phyloP scores from a whole-genome alignment of 2,797 vertebrate species.

The Tenualosa ilisha region DNA sequence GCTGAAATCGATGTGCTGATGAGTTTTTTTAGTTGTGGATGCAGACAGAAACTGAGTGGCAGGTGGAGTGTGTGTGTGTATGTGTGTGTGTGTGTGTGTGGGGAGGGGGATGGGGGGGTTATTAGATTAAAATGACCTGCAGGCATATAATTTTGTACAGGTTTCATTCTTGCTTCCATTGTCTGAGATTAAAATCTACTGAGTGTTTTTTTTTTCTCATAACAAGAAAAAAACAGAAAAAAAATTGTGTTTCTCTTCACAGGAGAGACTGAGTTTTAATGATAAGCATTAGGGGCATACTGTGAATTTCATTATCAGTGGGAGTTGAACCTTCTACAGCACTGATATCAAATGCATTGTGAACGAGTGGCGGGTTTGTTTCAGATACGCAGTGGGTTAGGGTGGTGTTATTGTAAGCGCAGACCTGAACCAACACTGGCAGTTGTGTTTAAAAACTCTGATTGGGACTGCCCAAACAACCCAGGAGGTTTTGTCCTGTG shows the following conservation, averaged over 20 bases:
- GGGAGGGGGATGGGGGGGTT: neutral
- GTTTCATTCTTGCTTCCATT: neutral
- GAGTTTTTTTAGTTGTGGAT: neutral
- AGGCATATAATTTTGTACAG: neutral
- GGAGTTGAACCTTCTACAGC: neutral
- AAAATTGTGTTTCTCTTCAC: neutral
- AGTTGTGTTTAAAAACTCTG: constrained; percentile 61
- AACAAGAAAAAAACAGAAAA: constrained; percentile 2
- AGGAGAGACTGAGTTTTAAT: neutral
- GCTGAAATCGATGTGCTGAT: neutral
- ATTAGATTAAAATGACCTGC: neutral
- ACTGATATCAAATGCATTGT: neutral
- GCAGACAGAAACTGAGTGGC: neutral
- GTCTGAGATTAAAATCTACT: neutral
- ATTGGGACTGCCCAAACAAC: constrained; percentile 62
- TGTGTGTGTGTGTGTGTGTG: neutral
- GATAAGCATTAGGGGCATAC: neutral
- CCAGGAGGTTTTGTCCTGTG: constrained; percentile 36
- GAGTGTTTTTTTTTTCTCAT: neutral
- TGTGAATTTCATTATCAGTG: neutral
- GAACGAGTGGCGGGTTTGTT: neutral
- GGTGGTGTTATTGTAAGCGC: constrained; percentile 49
- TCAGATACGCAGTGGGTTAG: constrained; percentile 30
- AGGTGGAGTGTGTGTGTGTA: neutral
- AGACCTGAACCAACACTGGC: constrained; percentile 64